Evolutionary conservation across 2,888 invertebrate genomes (phyloP), one percentile per base, ranked within the genome.

Genomic region (Onchidella celtica): DNA sequence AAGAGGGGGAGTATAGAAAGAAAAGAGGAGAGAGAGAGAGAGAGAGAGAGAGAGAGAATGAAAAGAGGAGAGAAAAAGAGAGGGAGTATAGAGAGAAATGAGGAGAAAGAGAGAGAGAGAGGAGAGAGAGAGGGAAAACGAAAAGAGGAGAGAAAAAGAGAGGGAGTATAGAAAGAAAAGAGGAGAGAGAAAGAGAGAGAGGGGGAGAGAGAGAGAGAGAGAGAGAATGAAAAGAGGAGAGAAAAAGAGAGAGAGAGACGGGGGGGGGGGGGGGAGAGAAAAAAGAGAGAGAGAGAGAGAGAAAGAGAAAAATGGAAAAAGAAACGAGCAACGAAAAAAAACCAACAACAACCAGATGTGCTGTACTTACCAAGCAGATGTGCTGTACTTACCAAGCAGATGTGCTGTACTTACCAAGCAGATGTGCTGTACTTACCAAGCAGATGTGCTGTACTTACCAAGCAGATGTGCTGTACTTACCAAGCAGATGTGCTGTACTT

Each of bases 1-100:
- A n/a, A n/a, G n/a, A n/a, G n/a, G n/a, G n/a, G n/a, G n/a, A n/a
- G n/a, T n/a, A n/a, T n/a, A n/a, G n/a, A n/a, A n/a, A 27, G 34
- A 24, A 47, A 38, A 24, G 24, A 57, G 14, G 36, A 32, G 6
- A 66, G 11, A n/a, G 32, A 36, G 14, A 40, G 24, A 17, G 55
- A 47, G 73, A 75, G 47, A 36, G 29, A 57, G 57, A 47, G 32
- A 65, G 36, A 55, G 36, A 59, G n/a, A 32, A 68, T n/a, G 40
- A 63, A 0, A n/a, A 27, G 27, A 59, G n/a, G 38, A 34, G 24
- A 27, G 70, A 21, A 11, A 59, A 14, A 55, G 70, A 79, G 38
- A 36, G 27, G 11, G 40, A 57, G 27, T 11, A 1, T 29, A 3
- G 36, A 47, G 66, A n/a, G 34, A 24, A 59, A 57, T 27, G n/a